A percentile compares a stretch with the other conserved stretches of the same genome.
phyloP scores from a whole-genome alignment of 2,888 invertebrate species.

The Coecobrya sp. region DNA sequence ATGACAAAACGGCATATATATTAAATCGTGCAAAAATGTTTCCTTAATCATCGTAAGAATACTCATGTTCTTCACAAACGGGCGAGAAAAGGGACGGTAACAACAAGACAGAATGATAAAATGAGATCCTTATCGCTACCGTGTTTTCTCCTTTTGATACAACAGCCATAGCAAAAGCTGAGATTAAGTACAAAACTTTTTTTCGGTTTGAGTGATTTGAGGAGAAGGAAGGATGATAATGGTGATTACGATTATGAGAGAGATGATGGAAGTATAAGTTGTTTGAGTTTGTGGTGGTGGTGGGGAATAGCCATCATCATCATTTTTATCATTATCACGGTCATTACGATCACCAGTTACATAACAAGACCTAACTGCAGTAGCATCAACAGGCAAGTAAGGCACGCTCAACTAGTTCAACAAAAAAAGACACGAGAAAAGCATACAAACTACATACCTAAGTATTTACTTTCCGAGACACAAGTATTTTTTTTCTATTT shows the following conservation, averaged over 20 bases:
- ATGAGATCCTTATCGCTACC: constrained; percentile 61
- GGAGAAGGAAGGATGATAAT: neutral
- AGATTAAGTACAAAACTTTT: neutral
- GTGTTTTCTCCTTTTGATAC: constrained; percentile 22
- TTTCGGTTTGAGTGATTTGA: neutral
- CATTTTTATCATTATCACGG: neutral
- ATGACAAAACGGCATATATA: neutral
- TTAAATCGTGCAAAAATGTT: neutral
- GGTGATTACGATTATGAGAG: constrained; percentile 15
- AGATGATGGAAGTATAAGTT: neutral
- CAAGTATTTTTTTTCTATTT: neutral
- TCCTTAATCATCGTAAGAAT: neutral
- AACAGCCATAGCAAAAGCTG: neutral
- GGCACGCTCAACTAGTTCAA: neutral
- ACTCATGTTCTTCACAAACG: neutral
- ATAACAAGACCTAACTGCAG: neutral
- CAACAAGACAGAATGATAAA: neutral
- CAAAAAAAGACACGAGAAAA: neutral
- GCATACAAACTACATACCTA: neutral
- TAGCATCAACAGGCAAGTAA: neutral
- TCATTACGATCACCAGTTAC: neutral
- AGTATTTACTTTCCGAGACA: neutral
- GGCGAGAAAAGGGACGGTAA: constrained; percentile 23
- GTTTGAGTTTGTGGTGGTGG: neutral
- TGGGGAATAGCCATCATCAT: neutral